Evolutionary conservation across 2,113 vertebrate genomes (phyloP).

Genomic region (Aldabrachelys gigantea): DNA sequence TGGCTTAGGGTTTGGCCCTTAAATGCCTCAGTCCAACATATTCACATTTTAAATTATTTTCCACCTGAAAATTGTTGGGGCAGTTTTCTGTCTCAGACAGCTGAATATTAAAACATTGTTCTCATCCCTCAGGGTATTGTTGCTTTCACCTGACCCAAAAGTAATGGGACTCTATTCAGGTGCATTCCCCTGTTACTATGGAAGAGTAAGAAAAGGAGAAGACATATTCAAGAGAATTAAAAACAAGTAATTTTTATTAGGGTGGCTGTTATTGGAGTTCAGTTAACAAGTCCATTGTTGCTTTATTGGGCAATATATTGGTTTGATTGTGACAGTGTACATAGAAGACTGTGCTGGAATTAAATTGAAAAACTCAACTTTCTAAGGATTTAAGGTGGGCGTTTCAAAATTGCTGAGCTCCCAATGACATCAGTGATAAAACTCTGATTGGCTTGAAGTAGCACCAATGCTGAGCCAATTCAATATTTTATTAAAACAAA

Average conservation of each 20-base stretch:
- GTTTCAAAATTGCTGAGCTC: slow-evolving; percentile 28
- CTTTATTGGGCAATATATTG: slow-evolving; percentile 65
- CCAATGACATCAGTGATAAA: neutral
- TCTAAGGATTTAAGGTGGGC: slow-evolving; percentile 53
- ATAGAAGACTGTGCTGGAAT: slow-evolving; percentile 64
- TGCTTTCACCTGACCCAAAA: slow-evolving; percentile 39
- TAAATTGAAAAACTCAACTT: slow-evolving; percentile 69
- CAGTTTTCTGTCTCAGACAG: slow-evolving; percentile 60
- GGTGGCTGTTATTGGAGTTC: slow-evolving; percentile 54
- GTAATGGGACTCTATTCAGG: slow-evolving; percentile 52
- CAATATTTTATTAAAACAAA: slow-evolving; percentile 44
- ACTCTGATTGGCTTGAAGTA: neutral
- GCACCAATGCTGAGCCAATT: slow-evolving; percentile 26
- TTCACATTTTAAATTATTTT: slow-evolving; percentile 58
- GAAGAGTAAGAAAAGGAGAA: slow-evolving; percentile 27
- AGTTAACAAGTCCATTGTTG: slow-evolving; percentile 44
- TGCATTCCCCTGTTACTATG: slow-evolving; percentile 40
- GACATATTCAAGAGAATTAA: slow-evolving; percentile 40
- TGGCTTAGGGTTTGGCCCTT: slow-evolving; percentile 2
- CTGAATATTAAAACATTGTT: slow-evolving; percentile 47
- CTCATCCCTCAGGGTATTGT: neutral
- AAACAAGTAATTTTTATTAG: slow-evolving; percentile 59
- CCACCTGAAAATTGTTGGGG: slow-evolving; percentile 30
- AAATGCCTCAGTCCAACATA: neutral
- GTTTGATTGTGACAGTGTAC: slow-evolving; percentile 64